Evolutionary conservation across 2,888 invertebrate species (phyloP).

Genomic region (Apotomis capreana): DNA sequence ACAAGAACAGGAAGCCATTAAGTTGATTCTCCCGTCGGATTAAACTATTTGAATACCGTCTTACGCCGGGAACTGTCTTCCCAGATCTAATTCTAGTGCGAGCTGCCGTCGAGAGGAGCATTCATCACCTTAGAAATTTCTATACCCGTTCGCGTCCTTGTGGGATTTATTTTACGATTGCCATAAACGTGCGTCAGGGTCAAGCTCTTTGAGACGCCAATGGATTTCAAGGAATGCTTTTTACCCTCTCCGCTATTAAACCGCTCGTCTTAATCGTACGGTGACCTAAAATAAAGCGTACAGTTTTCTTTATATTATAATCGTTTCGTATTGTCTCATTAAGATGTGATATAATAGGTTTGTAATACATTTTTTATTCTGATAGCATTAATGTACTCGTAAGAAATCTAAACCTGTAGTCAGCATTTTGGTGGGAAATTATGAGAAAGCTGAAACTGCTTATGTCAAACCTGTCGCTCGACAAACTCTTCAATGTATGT

Average conservation of each 20-base stretch:
- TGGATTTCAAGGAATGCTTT: conserved; percentile 55
- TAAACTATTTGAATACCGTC: conserved; percentile 21
- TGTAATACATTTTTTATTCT: too few relatives aligned
- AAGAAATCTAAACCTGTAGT: too few relatives aligned
- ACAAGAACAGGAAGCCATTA: conserved; percentile 26
- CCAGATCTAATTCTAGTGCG: conserved; percentile 31
- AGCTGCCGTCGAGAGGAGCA: conserved; percentile 38
- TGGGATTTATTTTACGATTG: conserved; percentile 65
- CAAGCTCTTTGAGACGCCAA: conserved; percentile 47
- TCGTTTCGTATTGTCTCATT: conserved; percentile 4
- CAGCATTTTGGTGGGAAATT: too few relatives aligned
- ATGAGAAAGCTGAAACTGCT: too few relatives aligned
- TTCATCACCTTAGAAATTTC: conserved; percentile 56
- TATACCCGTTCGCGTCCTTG: conserved; percentile 50
- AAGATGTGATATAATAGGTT: not conserved
- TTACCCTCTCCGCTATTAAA: conserved; percentile 52
- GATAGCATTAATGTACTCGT: too few relatives aligned
- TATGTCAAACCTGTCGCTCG: too few relatives aligned
- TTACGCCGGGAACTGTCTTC: conserved; percentile 4
- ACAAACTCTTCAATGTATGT: too few relatives aligned
- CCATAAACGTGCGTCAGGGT: conserved; percentile 57
- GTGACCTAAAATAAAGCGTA: conserved; percentile 29
- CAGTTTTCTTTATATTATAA: not conserved
- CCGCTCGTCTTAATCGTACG: conserved; percentile 36
- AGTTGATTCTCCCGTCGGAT: conserved; percentile 21